Evolutionary conservation across 2,797 vertebrate genomes (phyloP).

Genomic region (Margarornis squamiger): DNA sequence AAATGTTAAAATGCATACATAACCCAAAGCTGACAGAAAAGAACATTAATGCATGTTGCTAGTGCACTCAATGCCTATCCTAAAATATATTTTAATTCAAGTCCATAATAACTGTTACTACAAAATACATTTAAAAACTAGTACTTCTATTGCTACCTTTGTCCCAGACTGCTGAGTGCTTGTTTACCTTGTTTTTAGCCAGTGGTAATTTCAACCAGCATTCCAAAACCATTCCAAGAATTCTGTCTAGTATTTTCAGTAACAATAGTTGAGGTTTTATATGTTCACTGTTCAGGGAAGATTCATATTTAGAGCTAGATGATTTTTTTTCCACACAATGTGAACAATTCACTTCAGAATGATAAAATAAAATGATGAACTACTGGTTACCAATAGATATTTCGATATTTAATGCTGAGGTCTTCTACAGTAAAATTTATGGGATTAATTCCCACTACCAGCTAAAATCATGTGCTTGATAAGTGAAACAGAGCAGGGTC

Average conservation of each 20-base stretch:
- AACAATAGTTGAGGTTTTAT: background rate
- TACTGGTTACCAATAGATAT: background rate
- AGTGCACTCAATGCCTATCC: background rate
- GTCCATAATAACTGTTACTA: background rate
- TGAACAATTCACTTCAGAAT: background rate
- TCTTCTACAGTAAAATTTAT: background rate
- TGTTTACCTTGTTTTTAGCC: background rate
- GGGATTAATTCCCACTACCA: background rate
- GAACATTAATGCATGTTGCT: background rate
- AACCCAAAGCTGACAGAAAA: conserved; percentile 8
- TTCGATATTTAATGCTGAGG: background rate
- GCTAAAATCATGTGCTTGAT: background rate
- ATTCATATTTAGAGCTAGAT: background rate
- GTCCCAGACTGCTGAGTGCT: background rate
- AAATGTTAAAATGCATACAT: conserved; percentile 54
- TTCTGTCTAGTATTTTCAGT: conserved; percentile 18
- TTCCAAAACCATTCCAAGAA: background rate
- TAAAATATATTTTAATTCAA: conserved; percentile 18
- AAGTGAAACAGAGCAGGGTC: background rate
- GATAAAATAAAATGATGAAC: conserved; percentile 24
- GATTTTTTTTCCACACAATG: background rate
- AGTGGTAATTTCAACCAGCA: conserved; percentile 24
- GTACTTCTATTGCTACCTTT: conserved; percentile 23
- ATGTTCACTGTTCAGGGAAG: background rate
- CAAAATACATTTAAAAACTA: background rate